phyloP scores from a whole-genome alignment of 2,888 invertebrate genomes.

The Myathropa florea region DNA sequence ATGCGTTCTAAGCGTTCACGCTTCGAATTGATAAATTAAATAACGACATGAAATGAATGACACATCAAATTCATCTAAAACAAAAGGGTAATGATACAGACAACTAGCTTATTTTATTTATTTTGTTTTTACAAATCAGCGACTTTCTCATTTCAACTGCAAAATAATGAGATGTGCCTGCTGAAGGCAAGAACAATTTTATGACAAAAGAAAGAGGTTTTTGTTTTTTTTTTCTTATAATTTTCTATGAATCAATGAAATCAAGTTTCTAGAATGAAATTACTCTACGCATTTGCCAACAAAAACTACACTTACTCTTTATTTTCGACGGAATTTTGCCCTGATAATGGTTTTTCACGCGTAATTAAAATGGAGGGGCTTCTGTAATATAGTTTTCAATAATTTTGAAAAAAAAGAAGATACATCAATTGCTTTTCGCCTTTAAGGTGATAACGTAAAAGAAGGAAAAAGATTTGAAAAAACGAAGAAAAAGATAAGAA shows the following conservation, averaged over 20 bases:
- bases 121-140: conserved; percentile 7
- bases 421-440: conserved; percentile 47
- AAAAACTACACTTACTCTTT: conserved; percentile 79
- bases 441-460: conserved; percentile 25
- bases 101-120: background rate
- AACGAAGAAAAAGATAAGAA: conserved; percentile 18
- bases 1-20: conserved; percentile 44
- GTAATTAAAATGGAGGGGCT: conserved; percentile 76
- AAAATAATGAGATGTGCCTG: background rate
- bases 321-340: conserved; percentile 78
- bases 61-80: conserved; percentile 17
- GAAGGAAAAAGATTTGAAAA: conserved; percentile 2
- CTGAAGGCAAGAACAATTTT: conserved; percentile 5
- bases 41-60: conserved; percentile 44
- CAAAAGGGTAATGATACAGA: conserved; percentile 2
- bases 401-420: conserved; percentile 66
- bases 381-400: conserved; percentile 75
- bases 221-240: background rate
- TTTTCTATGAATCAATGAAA: conserved; percentile 21
- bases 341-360: conserved; percentile 77
- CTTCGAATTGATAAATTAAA: conserved; percentile 18
- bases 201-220: conserved; percentile 13
- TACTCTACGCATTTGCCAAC: conserved; percentile 66
- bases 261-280: conserved; percentile 42
- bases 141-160: no score